Evolutionary conservation across 2,797 vertebrate genomes (phyloP).

Genomic region (Sitta carolinensis): DNA sequence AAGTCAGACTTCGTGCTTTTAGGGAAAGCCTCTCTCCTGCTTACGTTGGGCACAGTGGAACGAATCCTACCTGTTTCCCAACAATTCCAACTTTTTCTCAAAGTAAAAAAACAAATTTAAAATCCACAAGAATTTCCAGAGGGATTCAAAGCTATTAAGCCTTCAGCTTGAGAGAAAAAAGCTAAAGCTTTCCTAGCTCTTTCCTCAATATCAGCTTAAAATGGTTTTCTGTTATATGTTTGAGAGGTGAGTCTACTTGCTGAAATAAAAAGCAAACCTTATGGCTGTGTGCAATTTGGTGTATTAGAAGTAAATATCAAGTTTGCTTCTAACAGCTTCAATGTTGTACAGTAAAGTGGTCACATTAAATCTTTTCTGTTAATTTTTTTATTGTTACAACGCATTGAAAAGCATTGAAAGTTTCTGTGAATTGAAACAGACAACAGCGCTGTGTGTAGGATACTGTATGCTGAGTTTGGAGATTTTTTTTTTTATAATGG

Average conservation of each 20-base stretch:
- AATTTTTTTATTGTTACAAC: neutral
- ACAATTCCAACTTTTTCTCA: neutral
- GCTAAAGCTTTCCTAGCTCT: neutral
- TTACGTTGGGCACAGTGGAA: fast-evolving
- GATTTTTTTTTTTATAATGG: neutral
- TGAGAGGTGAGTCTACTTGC: neutral
- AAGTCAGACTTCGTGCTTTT: neutral
- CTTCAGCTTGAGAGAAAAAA: neutral
- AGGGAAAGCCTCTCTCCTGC: neutral
- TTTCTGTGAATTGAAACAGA: neutral
- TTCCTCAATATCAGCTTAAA: neutral
- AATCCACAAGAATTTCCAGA: neutral
- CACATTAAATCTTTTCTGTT: neutral
- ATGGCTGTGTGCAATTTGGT: neutral
- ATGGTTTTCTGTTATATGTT: neutral
- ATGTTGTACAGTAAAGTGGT: neutral
- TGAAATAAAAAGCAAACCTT: neutral
- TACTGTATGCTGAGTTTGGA: neutral
- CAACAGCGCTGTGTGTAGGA: neutral
- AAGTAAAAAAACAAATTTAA: neutral
- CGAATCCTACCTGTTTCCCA: neutral
- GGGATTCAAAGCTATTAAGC: neutral
- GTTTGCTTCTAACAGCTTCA: neutral
- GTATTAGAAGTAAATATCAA: neutral
- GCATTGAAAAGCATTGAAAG: neutral